Percentiles rank a stretch among this genome's conserved stretches.
Conservation (phyloP, 2,797 vertebrate genomes). For the Lacerta viridis region DNA sequence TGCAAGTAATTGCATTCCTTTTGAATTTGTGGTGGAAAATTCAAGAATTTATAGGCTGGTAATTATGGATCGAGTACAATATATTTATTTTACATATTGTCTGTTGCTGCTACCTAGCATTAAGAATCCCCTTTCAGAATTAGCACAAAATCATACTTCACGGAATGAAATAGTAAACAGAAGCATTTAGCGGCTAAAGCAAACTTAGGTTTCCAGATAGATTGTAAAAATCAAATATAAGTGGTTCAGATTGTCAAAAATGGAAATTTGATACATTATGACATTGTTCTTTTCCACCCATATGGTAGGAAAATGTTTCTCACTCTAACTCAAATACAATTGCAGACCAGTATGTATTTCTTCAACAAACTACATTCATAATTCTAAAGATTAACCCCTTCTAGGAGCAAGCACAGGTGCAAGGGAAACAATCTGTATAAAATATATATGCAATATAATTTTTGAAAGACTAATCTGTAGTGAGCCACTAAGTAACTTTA, state of each 20-base stretch:
- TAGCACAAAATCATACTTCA: conserved; percentile 44
- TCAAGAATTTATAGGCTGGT: conserved; percentile 63
- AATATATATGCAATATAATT: neutral
- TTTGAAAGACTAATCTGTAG: neutral
- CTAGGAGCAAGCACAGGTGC: neutral
- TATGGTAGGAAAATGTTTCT: conserved; percentile 10
- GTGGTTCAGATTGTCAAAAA: conserved; percentile 27
- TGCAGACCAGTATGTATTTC: neutral
- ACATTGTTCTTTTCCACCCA: conserved; percentile 26
- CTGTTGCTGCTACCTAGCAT: conserved; percentile 47
- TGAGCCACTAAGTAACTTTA: neutral
- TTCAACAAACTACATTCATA: neutral
- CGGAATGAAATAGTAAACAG: conserved; percentile 32
- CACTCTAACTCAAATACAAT: neutral
- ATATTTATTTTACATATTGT: conserved; percentile 34
- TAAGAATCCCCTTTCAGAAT: conserved; percentile 42
- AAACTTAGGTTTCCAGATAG: conserved; percentile 43
- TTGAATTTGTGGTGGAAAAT: conserved; percentile 64
- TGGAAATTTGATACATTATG: conserved; percentile 35
- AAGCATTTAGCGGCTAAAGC: conserved; percentile 34
- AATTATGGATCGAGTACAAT: conserved; percentile 60
- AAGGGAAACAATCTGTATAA: neutral
- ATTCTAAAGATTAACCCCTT: neutral
- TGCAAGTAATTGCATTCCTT: conserved; percentile 60
- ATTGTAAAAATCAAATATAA: conserved; percentile 58